A percentile compares a stretch with the other conserved stretches of the same genome.
Evolutionary conservation across 2,113 vertebrate species (phyloP).

Genomic region (Oxygymnocypris stewartii): DNA sequence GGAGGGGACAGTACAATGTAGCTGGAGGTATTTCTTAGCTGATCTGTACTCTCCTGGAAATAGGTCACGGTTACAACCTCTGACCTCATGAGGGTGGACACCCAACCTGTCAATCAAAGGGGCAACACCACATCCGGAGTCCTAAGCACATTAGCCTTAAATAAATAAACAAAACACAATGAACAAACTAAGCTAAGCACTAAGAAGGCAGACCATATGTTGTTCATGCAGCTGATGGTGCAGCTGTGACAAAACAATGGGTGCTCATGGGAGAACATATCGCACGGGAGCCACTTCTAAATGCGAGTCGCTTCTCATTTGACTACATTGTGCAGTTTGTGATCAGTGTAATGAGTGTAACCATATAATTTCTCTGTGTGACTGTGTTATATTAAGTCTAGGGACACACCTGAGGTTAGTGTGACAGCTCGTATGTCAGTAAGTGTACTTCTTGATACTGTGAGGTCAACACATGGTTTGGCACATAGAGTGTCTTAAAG

Average conservation of each 20-base stretch:
- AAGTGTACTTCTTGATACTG: conserved; percentile 17
- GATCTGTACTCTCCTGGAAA: conserved; percentile 47
- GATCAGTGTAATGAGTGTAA: conserved; percentile 1
- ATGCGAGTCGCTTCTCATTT: background rate
- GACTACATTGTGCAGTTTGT: background rate
- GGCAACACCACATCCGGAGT: background rate
- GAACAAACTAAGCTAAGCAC: background rate
- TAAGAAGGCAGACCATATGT: background rate
- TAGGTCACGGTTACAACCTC: conserved; percentile 43
- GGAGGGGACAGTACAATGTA: conserved; percentile 38
- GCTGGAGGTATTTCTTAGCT: conserved; percentile 48
- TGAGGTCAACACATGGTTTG: conserved; percentile 11
- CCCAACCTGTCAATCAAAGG: conserved; percentile 34
- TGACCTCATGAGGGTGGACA: conserved; percentile 36
- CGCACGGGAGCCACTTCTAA: background rate
- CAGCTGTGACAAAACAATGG: conserved; percentile 17
- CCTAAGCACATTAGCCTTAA: conserved; percentile 4
- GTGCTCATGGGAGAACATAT: conserved; percentile 17
- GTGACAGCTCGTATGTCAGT: conserved; percentile 17
- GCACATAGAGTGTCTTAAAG: conserved; percentile 23
- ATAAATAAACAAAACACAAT: background rate
- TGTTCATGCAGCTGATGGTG: conserved; percentile 16
- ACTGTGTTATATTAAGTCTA: conserved; percentile 25
- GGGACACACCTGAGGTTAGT: conserved; percentile 14
- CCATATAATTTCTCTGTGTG: conserved; percentile 16